Evolutionary conservation across 2,113 vertebrate genomes (phyloP).

Genomic region (Ovibos moschatus): DNA sequence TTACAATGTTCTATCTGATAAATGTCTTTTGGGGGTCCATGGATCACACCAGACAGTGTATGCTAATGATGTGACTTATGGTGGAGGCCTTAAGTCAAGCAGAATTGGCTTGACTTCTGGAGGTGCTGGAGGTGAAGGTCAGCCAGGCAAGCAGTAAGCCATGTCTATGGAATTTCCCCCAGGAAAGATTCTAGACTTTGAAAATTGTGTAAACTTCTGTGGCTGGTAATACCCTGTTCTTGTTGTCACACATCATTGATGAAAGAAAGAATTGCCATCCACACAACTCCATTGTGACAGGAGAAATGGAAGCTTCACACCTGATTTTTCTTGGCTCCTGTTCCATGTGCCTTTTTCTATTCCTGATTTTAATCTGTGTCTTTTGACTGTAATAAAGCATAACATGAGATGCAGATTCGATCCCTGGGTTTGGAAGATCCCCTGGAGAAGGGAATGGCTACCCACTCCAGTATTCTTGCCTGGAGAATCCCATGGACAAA

Average conservation of each 20-base stretch:
- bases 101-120: not conserved
- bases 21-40: not conserved
- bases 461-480: not conserved
- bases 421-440: not conserved
- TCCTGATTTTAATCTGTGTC: not conserved
- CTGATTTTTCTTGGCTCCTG: not conserved
- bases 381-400: not conserved
- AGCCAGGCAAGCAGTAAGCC: not conserved
- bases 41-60: not conserved
- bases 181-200: not conserved
- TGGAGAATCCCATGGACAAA: not conserved
- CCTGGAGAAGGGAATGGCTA: not conserved
- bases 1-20: not conserved
- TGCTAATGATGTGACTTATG: not conserved
- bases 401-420: not conserved
- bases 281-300: not conserved
- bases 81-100: not conserved
- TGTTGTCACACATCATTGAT: not conserved
- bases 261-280: not conserved
- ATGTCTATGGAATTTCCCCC: not conserved
- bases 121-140: not conserved
- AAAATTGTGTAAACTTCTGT: not conserved
- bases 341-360: not conserved
- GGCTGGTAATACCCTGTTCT: not conserved
- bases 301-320: not conserved